Conservation (phyloP, 1,140 invertebrate genomes). For the Platyscapa corneri region DNA sequence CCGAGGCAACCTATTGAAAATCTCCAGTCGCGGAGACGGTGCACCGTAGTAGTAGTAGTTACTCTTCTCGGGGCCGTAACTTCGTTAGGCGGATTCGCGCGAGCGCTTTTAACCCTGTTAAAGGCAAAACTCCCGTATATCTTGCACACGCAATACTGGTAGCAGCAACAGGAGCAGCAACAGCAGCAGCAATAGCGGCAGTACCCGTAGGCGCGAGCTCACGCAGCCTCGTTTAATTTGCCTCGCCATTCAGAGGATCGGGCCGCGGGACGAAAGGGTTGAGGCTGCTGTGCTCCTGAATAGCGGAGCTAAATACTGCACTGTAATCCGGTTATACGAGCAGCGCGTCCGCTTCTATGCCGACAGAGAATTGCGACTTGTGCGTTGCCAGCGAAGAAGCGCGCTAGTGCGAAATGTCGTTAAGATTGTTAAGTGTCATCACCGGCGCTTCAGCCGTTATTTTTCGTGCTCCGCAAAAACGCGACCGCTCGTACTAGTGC, state of each 20-base stretch:
- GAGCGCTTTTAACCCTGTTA: slow-evolving; percentile 42
- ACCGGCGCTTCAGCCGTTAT: neutral
- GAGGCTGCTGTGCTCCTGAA: slow-evolving; percentile 64
- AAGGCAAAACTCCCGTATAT: neutral
- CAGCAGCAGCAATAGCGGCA: no score
- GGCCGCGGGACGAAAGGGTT: slow-evolving; percentile 67
- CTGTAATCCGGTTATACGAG: slow-evolving; percentile 64
- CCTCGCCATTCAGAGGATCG: slow-evolving; percentile 24
- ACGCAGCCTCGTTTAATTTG: slow-evolving; percentile 36
- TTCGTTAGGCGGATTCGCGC: neutral
- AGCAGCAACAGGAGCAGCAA: no score
- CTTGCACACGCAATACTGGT: neutral
- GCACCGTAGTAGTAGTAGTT: neutral
- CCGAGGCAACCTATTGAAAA: neutral
- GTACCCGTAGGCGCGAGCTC: neutral
- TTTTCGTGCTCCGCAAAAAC: neutral
- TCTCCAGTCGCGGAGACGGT: neutral
- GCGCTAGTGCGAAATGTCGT: slow-evolving; percentile 24
- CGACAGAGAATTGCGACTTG: neutral
- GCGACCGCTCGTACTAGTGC: neutral
- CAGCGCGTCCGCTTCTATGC: neutral
- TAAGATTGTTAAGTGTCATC: slow-evolving; percentile 45
- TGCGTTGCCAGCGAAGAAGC: neutral
- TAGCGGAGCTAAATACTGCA: slow-evolving; percentile 71
- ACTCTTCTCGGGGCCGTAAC: neutral